Conservation (phyloP, 1,140 invertebrate genomes). For the Drosophila pachea region DNA sequence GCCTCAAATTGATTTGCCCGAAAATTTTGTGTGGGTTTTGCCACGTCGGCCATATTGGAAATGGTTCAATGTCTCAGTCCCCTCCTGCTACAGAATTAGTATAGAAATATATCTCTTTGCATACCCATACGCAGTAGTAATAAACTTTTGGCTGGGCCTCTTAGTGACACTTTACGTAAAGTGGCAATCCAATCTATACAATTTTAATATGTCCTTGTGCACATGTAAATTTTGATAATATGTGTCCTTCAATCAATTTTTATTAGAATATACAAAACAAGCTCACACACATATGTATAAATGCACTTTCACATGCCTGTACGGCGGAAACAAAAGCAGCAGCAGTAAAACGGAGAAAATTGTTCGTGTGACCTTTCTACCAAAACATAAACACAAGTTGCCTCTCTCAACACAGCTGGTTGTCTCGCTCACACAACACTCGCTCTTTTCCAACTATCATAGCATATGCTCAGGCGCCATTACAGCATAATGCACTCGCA, state of each 20-base stretch:
- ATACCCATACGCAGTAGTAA: conserved; percentile 17
- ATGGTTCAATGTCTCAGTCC: not conserved
- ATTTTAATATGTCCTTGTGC: conserved; percentile 13
- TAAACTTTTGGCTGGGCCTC: not conserved
- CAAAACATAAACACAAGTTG: conserved; percentile 67
- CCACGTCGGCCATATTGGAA: conserved; percentile 40
- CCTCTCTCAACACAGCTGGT: conserved; percentile 14
- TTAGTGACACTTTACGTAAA: conserved; percentile 15
- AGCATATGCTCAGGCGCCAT: conserved; percentile 73
- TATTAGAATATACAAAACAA: conserved; percentile 36
- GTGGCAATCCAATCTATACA: conserved; percentile 5
- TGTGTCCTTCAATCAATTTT: conserved; percentile 42
- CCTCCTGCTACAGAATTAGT: not conserved
- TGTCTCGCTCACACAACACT: conserved; percentile 26
- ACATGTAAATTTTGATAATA: conserved; percentile 9
- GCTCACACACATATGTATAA: conserved; percentile 8
- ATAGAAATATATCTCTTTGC: conserved; percentile 15
- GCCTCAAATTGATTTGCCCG: conserved; percentile 11
- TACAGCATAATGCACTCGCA: conserved; percentile 32
- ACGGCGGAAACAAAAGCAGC: not conserved
- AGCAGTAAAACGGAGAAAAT: conserved; percentile 20
- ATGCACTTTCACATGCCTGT: conserved; percentile 27
- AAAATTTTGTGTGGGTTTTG: conserved; percentile 28
- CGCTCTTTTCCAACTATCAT: conserved; percentile 39
- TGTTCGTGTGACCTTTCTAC: conserved; percentile 52